These are phyloP conservation scores for Hyperopisus bebe DNA, from an alignment of 2,113 vertebrate species.

Conservation along the genomic window DNA sequence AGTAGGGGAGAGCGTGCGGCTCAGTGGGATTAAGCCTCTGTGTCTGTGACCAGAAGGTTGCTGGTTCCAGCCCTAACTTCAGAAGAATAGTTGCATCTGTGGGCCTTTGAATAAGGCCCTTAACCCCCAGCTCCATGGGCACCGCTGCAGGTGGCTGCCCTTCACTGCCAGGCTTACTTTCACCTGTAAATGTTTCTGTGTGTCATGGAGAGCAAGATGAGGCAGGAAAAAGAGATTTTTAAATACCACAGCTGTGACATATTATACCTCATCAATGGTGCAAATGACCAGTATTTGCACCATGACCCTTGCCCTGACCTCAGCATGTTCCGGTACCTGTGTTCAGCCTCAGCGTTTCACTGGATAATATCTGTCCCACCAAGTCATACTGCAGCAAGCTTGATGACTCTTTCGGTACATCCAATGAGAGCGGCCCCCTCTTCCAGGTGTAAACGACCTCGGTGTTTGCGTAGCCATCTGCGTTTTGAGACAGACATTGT, in stretches of 20 bases:
- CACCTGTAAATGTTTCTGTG: neutral
- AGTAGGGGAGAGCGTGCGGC: neutral
- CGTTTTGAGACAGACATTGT: constrained; percentile 21
- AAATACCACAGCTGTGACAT: neutral
- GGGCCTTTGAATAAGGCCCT: neutral
- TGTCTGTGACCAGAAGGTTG: neutral
- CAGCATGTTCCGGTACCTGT: constrained; percentile 53
- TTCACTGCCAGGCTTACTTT: neutral
- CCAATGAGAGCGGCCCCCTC: constrained; percentile 62
- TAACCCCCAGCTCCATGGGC: neutral
- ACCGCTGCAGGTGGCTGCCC: neutral
- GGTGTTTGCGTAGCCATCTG: constrained; percentile 64
- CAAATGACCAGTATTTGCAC: neutral
- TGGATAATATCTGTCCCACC: constrained; percentile 59
- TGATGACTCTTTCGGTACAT: constrained; percentile 66
- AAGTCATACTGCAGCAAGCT: constrained; percentile 71
- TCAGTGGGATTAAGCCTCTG: neutral
- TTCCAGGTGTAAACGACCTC: constrained; percentile 69
- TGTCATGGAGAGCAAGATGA: neutral
- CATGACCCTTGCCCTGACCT: neutral
- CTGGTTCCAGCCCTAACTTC: neutral
- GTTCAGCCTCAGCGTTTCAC: constrained; percentile 54
- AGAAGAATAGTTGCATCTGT: neutral
- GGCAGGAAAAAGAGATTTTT: neutral
- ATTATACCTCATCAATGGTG: neutral